Evolutionary conservation across 1,140 invertebrate genomes (phyloP), one percentile per base, ranked within the genome.

Genomic region (Brachionus calyciflorus): DNA sequence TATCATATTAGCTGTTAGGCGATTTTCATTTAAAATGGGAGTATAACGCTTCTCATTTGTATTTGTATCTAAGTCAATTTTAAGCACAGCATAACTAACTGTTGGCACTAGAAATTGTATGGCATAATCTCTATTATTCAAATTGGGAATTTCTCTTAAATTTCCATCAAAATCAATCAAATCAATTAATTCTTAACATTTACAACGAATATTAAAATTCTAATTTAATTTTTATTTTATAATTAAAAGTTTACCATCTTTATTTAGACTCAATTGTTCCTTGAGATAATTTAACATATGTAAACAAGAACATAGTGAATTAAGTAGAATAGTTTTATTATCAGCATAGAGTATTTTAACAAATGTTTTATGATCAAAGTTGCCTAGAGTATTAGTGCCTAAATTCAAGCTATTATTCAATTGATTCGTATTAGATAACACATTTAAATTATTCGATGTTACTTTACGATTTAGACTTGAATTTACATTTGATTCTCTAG

Each of bases 121-220:
- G n/a, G 30, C 46, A 55, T 73, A 73, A n/a, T 73, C 69, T 26
- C 28, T 49, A 30, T 41, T 73, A 41, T 73, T 73, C 28, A 49
- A 19, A 49, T 55, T 73, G 2, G 69, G 69, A 26, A 73, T 49
- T 73, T 73, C 69, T 30, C 49, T 73, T 40, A 73, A 30, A 37
- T 49, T 73, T 49, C 69, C 69, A 7, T 73, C 69, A 73, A 51
- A 51, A 40, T 73, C 69, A n/a, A 73, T 73, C 46, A 73, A 73
- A 30, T 73, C 69, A 55, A 73, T 73, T 10, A 73, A 30, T 10
- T 73, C 69, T 57, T 46, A n/a, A n/a, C n/a, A n/a, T n/a, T n/a
- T n/a, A n/a, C n/a, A n/a, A n/a, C n/a, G 9, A 46, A 46, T 7
- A 14, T 14, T 7, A 19, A 12, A 12, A 12, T 19, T 26, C n/a